Base-by-base conservation (phyloP, 2,797 vertebrate species). In the Rallus crepitans region DNA sequence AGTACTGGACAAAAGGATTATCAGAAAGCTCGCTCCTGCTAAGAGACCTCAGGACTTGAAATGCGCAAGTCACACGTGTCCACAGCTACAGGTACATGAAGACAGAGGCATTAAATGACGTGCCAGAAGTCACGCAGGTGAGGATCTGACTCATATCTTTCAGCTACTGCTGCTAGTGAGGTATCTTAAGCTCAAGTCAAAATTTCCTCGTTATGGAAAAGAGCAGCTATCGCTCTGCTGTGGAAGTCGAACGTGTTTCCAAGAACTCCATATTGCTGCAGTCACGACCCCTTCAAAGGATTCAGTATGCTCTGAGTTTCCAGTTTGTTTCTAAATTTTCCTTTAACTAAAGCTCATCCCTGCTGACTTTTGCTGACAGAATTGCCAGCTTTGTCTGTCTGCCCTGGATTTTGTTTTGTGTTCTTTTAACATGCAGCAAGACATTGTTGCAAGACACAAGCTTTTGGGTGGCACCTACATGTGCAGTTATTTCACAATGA, bases 251-350 rank as follows among this genome's bases (percentile, higher is more conserved):
- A 81, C 1, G 0, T 35, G 69, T 60, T 95, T 94, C 86, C 81
- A 95, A 95, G 81, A 96, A 70, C 83, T 94, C 90, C 88, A 94
- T 89, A 93, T 93, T 94, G 95, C 78, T 85, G 82, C 73, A 94
- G 86, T 92, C 71, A 76, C 0, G 56, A 95, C 93, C 89, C 82
- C 93, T 89, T 95, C 78, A 82, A 94, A 92, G 78, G 64, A 92
- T 92, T 88, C 92, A 72, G 57, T 96, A 71, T 13, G 39, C 60
- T 92, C 82, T 0, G 61, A 91, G 65, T 60, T 91, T 83, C 85
- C 65, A 72, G 73, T 92, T 96, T 94, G 86, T 91, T 94, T 94
- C 89, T 79, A 91, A 95, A 69, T 71, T 88, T 93, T 93, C 89
- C 85, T 89, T 80, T 89, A 78, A 96, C 78, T 96, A 59, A 85